phyloP scores from a whole-genome alignment of 2,888 invertebrate species.

The Metellina segmentata region DNA sequence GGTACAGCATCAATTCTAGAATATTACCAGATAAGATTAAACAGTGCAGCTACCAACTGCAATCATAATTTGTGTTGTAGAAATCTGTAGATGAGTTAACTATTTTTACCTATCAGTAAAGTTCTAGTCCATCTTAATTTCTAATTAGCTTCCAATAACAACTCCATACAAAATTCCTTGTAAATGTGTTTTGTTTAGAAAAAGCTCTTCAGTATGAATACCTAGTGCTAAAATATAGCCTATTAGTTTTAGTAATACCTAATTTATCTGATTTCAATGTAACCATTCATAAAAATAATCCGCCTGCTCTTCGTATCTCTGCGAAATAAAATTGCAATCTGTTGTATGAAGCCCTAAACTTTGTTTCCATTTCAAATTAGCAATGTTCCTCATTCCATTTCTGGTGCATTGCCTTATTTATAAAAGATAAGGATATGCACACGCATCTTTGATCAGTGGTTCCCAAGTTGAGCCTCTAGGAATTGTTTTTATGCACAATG shows the following conservation, averaged over 20 bases:
- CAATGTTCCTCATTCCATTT: background rate
- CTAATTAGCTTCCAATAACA: constrained; percentile 30
- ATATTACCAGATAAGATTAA: too few relatives aligned
- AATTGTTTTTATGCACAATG: too few relatives aligned
- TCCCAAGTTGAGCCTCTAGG: too few relatives aligned
- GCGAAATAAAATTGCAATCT: background rate
- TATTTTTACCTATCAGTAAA: too few relatives aligned
- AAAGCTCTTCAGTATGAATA: constrained; percentile 46
- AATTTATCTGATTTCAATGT: constrained; percentile 3
- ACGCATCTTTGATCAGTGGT: too few relatives aligned
- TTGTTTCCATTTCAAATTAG: background rate
- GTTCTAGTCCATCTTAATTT: background rate
- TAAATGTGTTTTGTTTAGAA: constrained; percentile 59
- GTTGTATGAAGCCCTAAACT: background rate
- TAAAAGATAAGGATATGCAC: too few relatives aligned
- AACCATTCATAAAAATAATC: constrained; percentile 46
- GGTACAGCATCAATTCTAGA: too few relatives aligned
- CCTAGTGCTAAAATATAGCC: constrained; percentile 17
- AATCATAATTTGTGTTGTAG: background rate
- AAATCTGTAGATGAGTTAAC: too few relatives aligned
- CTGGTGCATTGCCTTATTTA: background rate
- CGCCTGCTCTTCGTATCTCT: background rate
- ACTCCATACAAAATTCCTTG: constrained; percentile 46
- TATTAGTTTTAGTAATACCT: constrained; percentile 30
- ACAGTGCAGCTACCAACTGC: background rate